phyloP scores from a whole-genome alignment of 2,888 invertebrate genomes.

The Neoascia interrupta region DNA sequence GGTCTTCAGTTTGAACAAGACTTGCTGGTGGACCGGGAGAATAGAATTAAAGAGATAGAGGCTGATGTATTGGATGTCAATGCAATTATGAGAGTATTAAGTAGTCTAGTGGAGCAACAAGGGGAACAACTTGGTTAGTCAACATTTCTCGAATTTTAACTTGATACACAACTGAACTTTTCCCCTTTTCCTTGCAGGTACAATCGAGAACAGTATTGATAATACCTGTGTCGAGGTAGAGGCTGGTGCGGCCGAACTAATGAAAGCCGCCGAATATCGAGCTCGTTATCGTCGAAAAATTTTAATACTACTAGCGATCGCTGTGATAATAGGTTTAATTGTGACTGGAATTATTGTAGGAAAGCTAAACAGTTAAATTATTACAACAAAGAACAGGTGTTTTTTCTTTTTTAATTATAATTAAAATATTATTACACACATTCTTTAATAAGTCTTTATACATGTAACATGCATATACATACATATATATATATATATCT shows the following conservation, averaged over 20 bases:
- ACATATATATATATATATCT: slow-evolving; percentile 48
- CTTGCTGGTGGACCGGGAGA: slow-evolving; percentile 89
- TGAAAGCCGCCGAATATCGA: slow-evolving; percentile 90
- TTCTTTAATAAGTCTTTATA: slow-evolving; percentile 62
- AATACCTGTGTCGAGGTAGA: slow-evolving; percentile 87
- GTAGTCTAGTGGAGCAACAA: slow-evolving; percentile 86
- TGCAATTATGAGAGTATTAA: slow-evolving; percentile 89
- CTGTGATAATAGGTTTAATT: slow-evolving; percentile 84
- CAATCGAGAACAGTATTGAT: slow-evolving; percentile 91
- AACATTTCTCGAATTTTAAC: slow-evolving; percentile 5
- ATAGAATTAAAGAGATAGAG: slow-evolving; percentile 89
- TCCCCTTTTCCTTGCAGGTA: slow-evolving; percentile 81
- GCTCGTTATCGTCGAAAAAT: slow-evolving; percentile 88
- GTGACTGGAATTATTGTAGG: slow-evolving; percentile 85
- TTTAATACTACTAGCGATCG: slow-evolving; percentile 85
- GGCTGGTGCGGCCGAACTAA: slow-evolving; percentile 87
- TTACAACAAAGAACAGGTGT: slow-evolving; percentile 37
- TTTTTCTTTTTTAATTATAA: slow-evolving; percentile 55
- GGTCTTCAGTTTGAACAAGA: slow-evolving; percentile 88
- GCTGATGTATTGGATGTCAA: slow-evolving; percentile 90
- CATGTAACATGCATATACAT: slow-evolving; percentile 65
- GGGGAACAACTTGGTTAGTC: slow-evolving; percentile 86
- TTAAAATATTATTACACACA: slow-evolving; percentile 66
- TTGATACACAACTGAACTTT: slow-evolving; percentile 24
- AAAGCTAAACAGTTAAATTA: slow-evolving; percentile 81